These are phyloP conservation scores for Caradrina kadenii DNA, from an alignment of 2,888 invertebrate species.

Conservation along the genomic window DNA sequence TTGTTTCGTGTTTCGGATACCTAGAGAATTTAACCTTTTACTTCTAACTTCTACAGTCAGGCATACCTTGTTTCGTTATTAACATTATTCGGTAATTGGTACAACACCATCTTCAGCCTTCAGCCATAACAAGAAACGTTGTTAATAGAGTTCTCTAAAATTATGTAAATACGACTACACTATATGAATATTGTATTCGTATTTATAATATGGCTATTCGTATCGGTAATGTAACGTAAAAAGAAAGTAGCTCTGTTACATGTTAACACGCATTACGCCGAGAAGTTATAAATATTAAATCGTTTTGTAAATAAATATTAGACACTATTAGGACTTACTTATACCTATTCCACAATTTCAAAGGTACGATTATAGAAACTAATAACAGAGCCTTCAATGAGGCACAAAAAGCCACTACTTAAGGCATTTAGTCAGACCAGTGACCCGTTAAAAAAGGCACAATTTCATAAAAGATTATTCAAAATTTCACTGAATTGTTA, in stretches of 20 bases:
- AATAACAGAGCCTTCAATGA: constrained; percentile 29
- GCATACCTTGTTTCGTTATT: constrained; percentile 12
- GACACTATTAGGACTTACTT: not conserved
- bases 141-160: constrained; percentile 6
- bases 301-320: not conserved
- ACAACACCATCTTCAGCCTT: constrained; percentile 13
- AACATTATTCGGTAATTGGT: constrained; percentile 27
- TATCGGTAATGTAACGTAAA: constrained; percentile 1
- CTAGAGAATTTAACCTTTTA: constrained; percentile 6
- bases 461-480: constrained; percentile 52
- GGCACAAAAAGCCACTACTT: constrained; percentile 39
- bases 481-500: constrained; percentile 53
- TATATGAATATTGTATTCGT: constrained; percentile 7
- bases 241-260: constrained; percentile 16
- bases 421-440: constrained; percentile 50
- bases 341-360: not conserved
- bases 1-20: not conserved
- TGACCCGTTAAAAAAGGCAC: constrained; percentile 47
- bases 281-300: constrained; percentile 10
- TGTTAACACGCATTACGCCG: constrained; percentile 20
- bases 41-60: not conserved
- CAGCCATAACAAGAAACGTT: not conserved
- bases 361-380: not conserved
- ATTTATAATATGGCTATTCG: constrained; percentile 5
- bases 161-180: not conserved